Evolutionary conservation across 2,797 vertebrate species (phyloP), one percentile per base, ranked within the genome.

Genomic region (Lemur catta): DNA sequence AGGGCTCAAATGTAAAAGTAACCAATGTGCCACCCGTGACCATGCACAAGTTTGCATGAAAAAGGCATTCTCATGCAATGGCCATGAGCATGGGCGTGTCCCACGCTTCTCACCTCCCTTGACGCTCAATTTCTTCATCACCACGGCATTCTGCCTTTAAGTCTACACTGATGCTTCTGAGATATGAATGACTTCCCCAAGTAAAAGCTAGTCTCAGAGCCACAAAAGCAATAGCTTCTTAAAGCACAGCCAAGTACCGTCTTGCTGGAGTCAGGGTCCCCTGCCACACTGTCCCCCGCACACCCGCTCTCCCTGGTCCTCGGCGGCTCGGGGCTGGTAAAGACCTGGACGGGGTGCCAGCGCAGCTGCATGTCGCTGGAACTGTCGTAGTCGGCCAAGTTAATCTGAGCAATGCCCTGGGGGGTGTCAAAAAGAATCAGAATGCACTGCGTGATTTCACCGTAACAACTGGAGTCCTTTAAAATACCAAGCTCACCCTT

Each of bases 321-420:
- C 46, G 98, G 98, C 0, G 98, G 93, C 82, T 99, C 99, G 0
- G 98, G 94, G 94, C 98, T 98, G 84, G 98, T 98, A 98, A 99
- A 98, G 97, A 99, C 99, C 97, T 99, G 99, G 72, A 99, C 98
- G 13, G 99, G 84, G 97, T 99, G 99, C 99, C 99, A 99, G 97
- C 99, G 99, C 98, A 99, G 99, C 93, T 99, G 98, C 99, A 99
- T 99, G 80, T 99, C 99, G 3, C 98, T 97, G 43, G 98, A 98
- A 84, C 98, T 98, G 75, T 99, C 99, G 74, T 98, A 99, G 61
- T 99, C 99, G 0, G 98, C 98, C 98, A 99, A 97, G 82, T 98
- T 98, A 97, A 99, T 98, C 98, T 99, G 99, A 95, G 99, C 98
- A 89, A 99, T 99, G n/a, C 99, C 99, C 99, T 99, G 98, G 33